These are phyloP conservation scores for Corythornis madagascariensis DNA, from an alignment of 2,113 vertebrate genomes.

Conservation along the genomic window DNA sequence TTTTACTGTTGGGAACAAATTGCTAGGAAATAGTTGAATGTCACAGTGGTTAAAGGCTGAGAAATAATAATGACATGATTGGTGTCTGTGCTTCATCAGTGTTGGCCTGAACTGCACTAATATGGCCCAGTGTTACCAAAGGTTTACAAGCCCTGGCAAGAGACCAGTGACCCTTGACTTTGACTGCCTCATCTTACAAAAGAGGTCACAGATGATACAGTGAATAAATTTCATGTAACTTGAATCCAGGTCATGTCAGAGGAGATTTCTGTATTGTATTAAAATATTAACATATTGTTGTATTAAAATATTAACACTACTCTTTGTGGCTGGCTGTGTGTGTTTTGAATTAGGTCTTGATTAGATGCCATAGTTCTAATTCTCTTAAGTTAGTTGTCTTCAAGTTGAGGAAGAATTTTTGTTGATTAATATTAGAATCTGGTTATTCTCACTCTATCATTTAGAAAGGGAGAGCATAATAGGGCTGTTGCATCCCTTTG, in stretches of 20 bases:
- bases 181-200: not conserved
- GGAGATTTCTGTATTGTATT: not conserved
- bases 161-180: not conserved
- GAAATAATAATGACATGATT: not conserved
- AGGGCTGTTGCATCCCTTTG: not conserved
- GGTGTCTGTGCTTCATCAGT: not conserved
- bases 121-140: not conserved
- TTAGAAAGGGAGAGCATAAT: not conserved
- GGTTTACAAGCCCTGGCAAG: fast-evolving
- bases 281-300: not conserved
- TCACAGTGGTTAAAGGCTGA: too few relatives aligned
- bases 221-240: not conserved
- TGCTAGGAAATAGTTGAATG: not conserved
- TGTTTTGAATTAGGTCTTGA: not conserved
- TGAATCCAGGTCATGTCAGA: not conserved
- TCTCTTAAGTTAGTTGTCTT: not conserved
- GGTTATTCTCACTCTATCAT: not conserved
- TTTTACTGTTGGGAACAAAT: not conserved
- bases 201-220: not conserved
- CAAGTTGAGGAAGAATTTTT: not conserved
- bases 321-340: not conserved
- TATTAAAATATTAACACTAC: not conserved
- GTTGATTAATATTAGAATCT: not conserved
- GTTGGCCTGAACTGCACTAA: not conserved
- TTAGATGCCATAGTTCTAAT: not conserved